phyloP scores from a whole-genome alignment of 2,888 invertebrate species.

The Oegoconia quadripuncta region DNA sequence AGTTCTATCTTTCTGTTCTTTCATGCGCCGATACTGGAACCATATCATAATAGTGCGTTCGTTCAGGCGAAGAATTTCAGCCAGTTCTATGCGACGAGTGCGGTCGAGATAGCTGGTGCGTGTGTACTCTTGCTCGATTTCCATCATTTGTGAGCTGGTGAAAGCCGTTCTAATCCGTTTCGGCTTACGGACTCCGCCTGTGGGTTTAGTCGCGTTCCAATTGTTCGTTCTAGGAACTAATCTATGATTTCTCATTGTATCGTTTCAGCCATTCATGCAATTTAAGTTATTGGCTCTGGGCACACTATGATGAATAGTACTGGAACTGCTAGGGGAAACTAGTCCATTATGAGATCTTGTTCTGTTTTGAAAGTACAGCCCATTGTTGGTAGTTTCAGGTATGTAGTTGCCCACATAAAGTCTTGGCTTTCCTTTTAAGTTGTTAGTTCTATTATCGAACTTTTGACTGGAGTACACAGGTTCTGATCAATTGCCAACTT shows the following conservation, averaged over 20 bases:
- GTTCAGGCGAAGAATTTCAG: neutral
- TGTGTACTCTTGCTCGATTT: neutral
- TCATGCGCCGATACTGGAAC: slow-evolving; percentile 11
- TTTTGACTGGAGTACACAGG: slow-evolving; percentile 16
- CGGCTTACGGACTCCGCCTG: slow-evolving; percentile 27
- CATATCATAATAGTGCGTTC: slow-evolving; percentile 6
- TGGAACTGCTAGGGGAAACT: slow-evolving; percentile 13
- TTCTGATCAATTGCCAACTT: slow-evolving; percentile 9
- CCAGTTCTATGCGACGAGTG: neutral
- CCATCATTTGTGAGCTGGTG: neutral
- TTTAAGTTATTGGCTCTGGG: slow-evolving; percentile 21
- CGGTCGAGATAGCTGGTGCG: slow-evolving; percentile 6
- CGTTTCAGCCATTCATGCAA: slow-evolving; percentile 16
- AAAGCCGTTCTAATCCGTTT: neutral
- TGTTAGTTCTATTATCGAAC: slow-evolving; percentile 19
- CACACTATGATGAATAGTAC: slow-evolving; percentile 8
- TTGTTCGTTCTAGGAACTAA: slow-evolving; percentile 15
- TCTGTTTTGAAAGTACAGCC: slow-evolving; percentile 1
- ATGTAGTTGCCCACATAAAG: slow-evolving; percentile 21
- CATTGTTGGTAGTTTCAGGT: slow-evolving; percentile 8
- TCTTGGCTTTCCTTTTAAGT: slow-evolving; percentile 17
- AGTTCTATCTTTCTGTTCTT: slow-evolving; percentile 7
- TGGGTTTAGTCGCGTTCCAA: slow-evolving; percentile 25
- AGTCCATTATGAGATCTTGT: neutral
- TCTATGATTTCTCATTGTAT: slow-evolving; percentile 13